Evolutionary conservation across 2,888 invertebrate genomes (phyloP).

Genomic region (Lithophane semibrunnea): DNA sequence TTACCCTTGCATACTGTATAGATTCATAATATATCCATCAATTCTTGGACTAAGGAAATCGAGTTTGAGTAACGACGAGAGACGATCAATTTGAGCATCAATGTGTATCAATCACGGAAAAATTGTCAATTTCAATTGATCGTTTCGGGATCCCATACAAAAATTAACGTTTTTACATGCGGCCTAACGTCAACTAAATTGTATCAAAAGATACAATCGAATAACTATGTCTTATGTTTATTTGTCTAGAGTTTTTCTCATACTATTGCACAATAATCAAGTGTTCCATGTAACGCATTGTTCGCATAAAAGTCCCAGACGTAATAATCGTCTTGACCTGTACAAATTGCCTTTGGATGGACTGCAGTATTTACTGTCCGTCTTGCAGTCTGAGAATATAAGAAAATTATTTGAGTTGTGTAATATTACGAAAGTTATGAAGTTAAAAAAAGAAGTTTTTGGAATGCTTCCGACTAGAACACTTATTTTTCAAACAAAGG

Average conservation of each 20-base stretch:
- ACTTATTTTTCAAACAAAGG: neutral
- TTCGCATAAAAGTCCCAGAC: conserved; percentile 55
- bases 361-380: conserved; percentile 7
- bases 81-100: too few relatives aligned
- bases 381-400: neutral
- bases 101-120: too few relatives aligned
- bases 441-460: neutral
- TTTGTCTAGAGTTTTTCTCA: conserved; percentile 55
- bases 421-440: conserved; percentile 7
- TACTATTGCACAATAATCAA: conserved; percentile 52
- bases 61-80: neutral
- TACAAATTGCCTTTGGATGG: conserved; percentile 30
- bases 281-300: conserved; percentile 49
- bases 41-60: neutral
- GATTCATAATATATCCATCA: too few relatives aligned
- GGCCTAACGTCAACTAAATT: conserved; percentile 28
- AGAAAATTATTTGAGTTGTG: conserved; percentile 5
- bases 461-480: neutral
- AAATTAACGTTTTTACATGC: too few relatives aligned
- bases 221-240: conserved; percentile 28
- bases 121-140: too few relatives aligned
- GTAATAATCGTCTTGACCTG: conserved; percentile 45
- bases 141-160: too few relatives aligned
- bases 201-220: conserved; percentile 44
- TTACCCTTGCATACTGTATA: too few relatives aligned